Percentiles rank a stretch among this genome's conserved stretches.
phyloP scores from a whole-genome alignment of 2,797 vertebrate species.

The Chloroceryle inda region DNA sequence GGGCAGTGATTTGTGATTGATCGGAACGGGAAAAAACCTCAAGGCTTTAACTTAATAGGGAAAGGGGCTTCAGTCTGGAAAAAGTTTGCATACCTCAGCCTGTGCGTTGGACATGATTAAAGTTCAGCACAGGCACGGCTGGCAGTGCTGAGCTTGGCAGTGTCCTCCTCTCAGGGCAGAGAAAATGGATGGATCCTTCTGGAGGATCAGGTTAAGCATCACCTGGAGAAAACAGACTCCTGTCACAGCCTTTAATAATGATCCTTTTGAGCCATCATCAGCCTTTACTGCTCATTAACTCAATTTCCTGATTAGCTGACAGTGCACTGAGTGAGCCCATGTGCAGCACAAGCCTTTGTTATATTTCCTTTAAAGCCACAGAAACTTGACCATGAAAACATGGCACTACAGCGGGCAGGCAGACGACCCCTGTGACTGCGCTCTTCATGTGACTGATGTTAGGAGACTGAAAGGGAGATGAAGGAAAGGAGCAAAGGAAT shows the following conservation, averaged over 20 bases:
- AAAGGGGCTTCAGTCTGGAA: neutral
- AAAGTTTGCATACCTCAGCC: neutral
- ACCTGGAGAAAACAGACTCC: neutral
- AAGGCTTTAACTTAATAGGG: neutral
- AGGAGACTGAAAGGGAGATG: neutral
- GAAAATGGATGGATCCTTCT: neutral
- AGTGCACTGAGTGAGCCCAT: neutral
- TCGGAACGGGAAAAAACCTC: neutral
- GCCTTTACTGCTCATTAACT: neutral
- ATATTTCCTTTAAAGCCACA: neutral
- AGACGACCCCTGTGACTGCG: neutral
- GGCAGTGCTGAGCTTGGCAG: neutral
- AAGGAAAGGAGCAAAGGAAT: neutral
- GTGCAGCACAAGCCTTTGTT: neutral
- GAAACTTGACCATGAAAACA: neutral
- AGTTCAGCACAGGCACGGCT: neutral
- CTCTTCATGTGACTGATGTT: neutral
- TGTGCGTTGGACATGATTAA: neutral
- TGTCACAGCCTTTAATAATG: neutral
- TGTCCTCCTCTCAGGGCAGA: fast-evolving
- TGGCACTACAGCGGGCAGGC: fast-evolving
- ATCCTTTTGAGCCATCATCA: neutral
- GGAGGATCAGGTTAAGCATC: neutral
- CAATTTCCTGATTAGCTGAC: neutral
- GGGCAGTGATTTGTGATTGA: fast-evolving